A percentile compares a stretch with the other conserved stretches of the same genome.
phyloP scores from a whole-genome alignment of 2,888 invertebrate species.

The Machimus atricapillus region DNA sequence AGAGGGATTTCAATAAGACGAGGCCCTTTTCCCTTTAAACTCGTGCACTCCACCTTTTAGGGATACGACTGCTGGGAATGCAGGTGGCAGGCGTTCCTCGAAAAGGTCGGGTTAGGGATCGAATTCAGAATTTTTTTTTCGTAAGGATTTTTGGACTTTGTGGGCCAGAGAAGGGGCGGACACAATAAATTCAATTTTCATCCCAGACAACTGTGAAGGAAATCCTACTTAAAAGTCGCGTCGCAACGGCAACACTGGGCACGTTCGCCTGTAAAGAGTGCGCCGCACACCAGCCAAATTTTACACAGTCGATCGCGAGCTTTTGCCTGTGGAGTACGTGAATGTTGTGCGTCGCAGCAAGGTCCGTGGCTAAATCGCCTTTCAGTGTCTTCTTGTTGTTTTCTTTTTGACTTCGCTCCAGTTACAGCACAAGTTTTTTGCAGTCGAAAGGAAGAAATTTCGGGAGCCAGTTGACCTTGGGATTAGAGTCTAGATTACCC shows the following conservation, averaged over 20 bases:
- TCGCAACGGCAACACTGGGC: not conserved
- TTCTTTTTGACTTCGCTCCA: not conserved
- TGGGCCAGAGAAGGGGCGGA: not conserved
- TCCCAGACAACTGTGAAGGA: not conserved
- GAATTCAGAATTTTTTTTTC: not conserved
- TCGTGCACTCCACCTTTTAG: not conserved
- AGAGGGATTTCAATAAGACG: not conserved
- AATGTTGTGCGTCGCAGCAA: slow-evolving; percentile 30
- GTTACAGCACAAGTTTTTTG: not conserved
- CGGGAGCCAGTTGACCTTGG: slow-evolving; percentile 16
- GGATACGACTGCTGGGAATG: not conserved
- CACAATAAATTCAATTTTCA: not conserved
- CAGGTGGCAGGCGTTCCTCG: not conserved
- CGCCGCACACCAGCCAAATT: slow-evolving; percentile 8
- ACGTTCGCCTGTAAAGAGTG: not conserved
- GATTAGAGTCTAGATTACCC: slow-evolving; percentile 3
- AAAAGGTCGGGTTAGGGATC: not conserved
- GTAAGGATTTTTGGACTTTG: not conserved
- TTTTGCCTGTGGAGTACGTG: slow-evolving; percentile 42
- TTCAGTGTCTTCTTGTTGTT: not conserved
- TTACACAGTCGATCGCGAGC: slow-evolving; percentile 45
- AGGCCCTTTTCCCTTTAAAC: not conserved
- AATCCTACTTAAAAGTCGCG: not conserved
- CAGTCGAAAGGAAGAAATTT: not conserved
- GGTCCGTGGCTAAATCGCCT: not conserved